Evolutionary conservation across 2,797 vertebrate species (phyloP).

Genomic region (Mallotus villosus): DNA sequence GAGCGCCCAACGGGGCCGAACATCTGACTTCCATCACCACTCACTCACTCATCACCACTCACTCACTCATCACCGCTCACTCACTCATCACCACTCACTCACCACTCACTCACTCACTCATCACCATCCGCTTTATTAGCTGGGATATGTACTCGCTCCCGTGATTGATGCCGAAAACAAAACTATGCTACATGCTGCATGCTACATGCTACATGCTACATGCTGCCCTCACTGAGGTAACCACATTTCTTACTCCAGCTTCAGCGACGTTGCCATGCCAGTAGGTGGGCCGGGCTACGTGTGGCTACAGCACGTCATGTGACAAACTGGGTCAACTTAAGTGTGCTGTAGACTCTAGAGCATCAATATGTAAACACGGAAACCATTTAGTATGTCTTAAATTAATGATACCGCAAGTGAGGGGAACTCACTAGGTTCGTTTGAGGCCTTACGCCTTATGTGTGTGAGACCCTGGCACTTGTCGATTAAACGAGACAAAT

Average conservation of each 20-base stretch:
- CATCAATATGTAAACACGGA: not conserved
- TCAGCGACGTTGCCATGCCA: not conserved
- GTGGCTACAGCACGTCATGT: too few species aligned
- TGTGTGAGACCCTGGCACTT: constrained; percentile 20
- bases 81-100: constrained; percentile 53
- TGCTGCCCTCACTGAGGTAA: not conserved
- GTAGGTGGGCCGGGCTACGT: not conserved
- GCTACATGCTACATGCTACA: too few species aligned
- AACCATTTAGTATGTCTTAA: constrained; percentile 14
- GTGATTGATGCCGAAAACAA: constrained; percentile 48
- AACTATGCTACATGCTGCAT: constrained; percentile 11
- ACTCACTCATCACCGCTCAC: constrained; percentile 44
- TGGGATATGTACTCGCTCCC: constrained; percentile 41
- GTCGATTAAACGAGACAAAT: too few species aligned
- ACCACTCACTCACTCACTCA: constrained; percentile 43
- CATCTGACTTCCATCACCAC: constrained; percentile 42
- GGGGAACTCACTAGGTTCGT: not conserved
- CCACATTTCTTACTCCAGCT: not conserved
- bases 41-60: constrained; percentile 44
- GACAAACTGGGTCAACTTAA: not conserved
- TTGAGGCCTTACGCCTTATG: not conserved
- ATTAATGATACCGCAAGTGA: not conserved
- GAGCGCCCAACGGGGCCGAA: constrained; percentile 37
- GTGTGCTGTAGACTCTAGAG: not conserved
- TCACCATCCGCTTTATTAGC: constrained; percentile 59